Conservation (phyloP, 2,888 invertebrate species). For the Drosophila eohydei region DNA sequence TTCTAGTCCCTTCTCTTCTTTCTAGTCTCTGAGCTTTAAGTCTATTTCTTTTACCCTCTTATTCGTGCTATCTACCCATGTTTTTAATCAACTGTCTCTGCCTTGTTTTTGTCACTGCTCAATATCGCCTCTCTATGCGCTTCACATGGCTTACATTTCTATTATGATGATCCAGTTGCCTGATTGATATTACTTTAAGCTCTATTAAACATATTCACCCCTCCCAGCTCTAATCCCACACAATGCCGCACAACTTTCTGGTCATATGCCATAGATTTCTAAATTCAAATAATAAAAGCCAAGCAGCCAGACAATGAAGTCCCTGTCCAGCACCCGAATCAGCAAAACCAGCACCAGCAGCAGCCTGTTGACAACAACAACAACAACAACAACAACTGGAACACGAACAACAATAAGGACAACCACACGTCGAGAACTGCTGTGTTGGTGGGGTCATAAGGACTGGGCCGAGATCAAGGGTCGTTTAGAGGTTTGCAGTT, state of each 20-base stretch:
- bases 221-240: conserved; percentile 22
- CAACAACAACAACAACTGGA: conserved; percentile 54
- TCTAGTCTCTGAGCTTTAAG: too few species aligned
- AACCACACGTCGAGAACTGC: conserved; percentile 67
- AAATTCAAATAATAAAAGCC: conserved; percentile 54
- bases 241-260: conserved; percentile 44
- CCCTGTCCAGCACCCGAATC: conserved; percentile 59
- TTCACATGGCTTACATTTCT: neutral
- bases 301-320: conserved; percentile 70
- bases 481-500: conserved; percentile 5
- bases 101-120: neutral
- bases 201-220: conserved; percentile 7
- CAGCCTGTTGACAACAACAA: conserved; percentile 60
- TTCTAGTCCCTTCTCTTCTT: neutral
- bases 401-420: conserved; percentile 56
- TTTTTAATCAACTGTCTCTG: too few species aligned
- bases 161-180: neutral
- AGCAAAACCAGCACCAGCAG: conserved; percentile 54
- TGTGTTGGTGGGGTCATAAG: conserved; percentile 45
- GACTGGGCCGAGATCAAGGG: conserved; percentile 34
- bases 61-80: neutral
- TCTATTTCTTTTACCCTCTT: neutral
- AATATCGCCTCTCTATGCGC: neutral
- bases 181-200: conserved; percentile 19
- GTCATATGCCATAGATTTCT: conserved; percentile 53